Base-by-base conservation (phyloP, 2,888 invertebrate genomes). In the Pristionchus entomophagus region DNA sequence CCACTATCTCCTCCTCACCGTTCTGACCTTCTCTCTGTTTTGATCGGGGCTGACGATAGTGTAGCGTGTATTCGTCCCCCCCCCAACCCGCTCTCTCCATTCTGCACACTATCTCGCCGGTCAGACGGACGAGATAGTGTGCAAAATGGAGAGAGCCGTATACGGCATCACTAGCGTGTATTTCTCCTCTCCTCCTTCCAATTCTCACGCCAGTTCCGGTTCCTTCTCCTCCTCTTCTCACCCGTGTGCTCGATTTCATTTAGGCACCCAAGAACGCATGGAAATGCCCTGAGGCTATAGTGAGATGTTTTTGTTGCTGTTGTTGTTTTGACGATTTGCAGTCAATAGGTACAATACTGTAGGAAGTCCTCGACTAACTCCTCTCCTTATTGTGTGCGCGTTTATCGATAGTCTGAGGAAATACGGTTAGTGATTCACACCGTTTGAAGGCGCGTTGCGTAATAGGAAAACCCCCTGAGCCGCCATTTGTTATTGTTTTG, bases 11-110 rank as follows among this genome's bases (percentile, higher is more conserved):
- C 14, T 45, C 8, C 45, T 45, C 45, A 45, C 59, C 26, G 22
- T n/a, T 4, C 59, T 59, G 59, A 59, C 59, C 59, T 59, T 59
- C n/a, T n/a, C n/a, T n/a, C 59, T 59, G 59, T 59, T 59, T 22
- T 59, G 59, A 59, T 59, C 59, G 59, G 26, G 22, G 12, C 29
- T 5, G 26, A 12, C 22, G 59, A 59, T 59, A 59, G 5, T 2
- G 51, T 10, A 59, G 26, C 59, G 59, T n/a, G n/a, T n/a, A n/a
- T n/a, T n/a, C n/a, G n/a, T 3, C n/a, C 2, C 22, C 56, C 19
- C 56, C 56, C 3, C 22, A 0, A 6, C 6, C 45, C 26, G 10
- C 51, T 59, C 59, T 59, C 59, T 59, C 29, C 59, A 59, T n/a
- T 26, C 26, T 59, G 26, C 26, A n/a, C 59, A 26, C 59, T 59